Base-by-base conservation (phyloP, 2,888 invertebrate species). In the Trachelus iudaicus region DNA sequence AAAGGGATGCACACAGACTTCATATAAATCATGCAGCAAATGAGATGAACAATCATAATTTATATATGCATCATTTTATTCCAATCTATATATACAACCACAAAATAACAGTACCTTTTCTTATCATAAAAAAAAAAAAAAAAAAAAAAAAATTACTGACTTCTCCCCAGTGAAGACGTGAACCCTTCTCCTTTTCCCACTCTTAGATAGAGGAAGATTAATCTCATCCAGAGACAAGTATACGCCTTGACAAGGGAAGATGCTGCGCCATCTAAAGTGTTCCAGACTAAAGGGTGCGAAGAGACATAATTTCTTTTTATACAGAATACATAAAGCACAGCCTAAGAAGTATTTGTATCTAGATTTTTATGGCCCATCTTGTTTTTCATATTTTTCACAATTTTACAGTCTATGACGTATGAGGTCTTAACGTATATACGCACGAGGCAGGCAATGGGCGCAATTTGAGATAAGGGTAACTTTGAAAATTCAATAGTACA, bases 381-480 rank as follows among this genome's bases (percentile, higher is more conserved):
- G 2, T 23, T 23, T 23, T 23, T 9, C 2, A 56, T 0, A 23
- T 9, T 56, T 9, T 23, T 23, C 15, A 23, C 56, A 56, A 23
- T 23, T 56, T 6, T 9, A 56, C 9, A 2, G 6, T 23, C 23
- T 23, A 1, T 23, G 15, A 40, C 40, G 40, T 40, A 40, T 6
- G 6, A 40, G 15, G 1, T 15, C 15, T 23, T 6, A 6, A 15
- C n/a, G n/a, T 23, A 23, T 15, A 4, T 40, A 23, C 23, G 68
- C 77, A 78, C 9, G 34, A 56, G 31, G 13, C 11, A 12, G 12
- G 4, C 31, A 69, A 37, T 11, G 6, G 30, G 23, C 31, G 69
- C 4, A 23, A 69, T 77, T 33, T 76, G 76, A 68, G 73, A 75
- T 31, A 71, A 71, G 71, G 71, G 11, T 31, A 31, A 13, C 30